These are phyloP conservation scores for Myotis vivesi DNA, from an alignment of 2,797 vertebrate species.

Conservation along the genomic window DNA sequence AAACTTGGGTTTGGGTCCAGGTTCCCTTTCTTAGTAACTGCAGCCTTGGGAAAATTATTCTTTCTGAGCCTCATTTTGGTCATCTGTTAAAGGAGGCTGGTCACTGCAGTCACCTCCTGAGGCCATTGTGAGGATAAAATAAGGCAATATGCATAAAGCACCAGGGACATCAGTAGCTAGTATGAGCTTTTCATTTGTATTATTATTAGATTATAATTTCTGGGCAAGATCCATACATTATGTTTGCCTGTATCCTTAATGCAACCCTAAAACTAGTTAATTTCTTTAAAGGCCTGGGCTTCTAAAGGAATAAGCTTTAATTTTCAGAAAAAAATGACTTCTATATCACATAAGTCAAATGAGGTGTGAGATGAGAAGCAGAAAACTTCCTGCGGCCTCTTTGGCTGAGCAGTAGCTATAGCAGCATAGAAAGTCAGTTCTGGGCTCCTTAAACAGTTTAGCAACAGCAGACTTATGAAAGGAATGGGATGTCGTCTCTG, in stretches of 20 bases:
- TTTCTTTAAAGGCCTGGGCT: conserved; percentile 62
- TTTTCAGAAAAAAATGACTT: conserved; percentile 47
- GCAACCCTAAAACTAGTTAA: conserved; percentile 1
- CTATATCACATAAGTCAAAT: conserved; percentile 15
- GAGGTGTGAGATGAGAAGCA: conserved; percentile 30
- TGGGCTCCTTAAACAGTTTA: not conserved
- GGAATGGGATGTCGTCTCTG: not conserved
- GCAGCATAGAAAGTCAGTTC: not conserved
- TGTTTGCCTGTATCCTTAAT: conserved; percentile 45
- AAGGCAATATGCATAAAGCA: not conserved
- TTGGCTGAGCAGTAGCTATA: not conserved
- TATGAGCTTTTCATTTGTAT: conserved; percentile 35
- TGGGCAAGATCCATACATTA: conserved; percentile 8
- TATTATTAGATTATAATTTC: conserved; percentile 59
- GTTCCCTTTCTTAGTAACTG: not conserved
- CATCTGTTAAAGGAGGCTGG: not conserved
- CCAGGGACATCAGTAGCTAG: not conserved
- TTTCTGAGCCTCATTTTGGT: not conserved
- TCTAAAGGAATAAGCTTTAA: conserved; percentile 39
- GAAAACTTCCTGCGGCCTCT: not conserved
- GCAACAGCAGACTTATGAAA: not conserved
- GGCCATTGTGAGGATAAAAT: not conserved
- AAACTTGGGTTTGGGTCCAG: not conserved
- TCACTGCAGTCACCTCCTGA: not conserved
- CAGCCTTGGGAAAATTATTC: not conserved